Evolutionary conservation across 2,888 invertebrate species (phyloP).

Genomic region (Leptinotarsa rubiginosa): DNA sequence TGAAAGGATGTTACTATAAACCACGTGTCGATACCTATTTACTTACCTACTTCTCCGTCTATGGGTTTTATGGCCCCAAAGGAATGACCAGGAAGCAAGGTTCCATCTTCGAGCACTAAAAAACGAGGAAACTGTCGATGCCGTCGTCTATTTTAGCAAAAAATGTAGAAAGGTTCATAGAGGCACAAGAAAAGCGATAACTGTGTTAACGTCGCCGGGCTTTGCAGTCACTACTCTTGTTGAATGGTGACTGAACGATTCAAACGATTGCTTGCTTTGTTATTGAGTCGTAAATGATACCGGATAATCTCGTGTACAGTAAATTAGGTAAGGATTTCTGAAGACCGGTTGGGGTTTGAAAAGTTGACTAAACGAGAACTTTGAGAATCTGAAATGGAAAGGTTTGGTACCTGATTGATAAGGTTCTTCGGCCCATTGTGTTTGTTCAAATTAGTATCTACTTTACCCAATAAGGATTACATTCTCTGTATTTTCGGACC

Average conservation of each 20-base stretch:
- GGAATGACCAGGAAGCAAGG: conserved; percentile 79
- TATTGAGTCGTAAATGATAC: conserved; percentile 4
- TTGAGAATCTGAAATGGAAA: no score
- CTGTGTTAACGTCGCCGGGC: background rate
- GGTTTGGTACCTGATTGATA: no score
- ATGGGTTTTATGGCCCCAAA: conserved; percentile 84
- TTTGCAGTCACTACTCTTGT: background rate
- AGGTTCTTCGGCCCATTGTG: no score
- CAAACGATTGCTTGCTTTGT: background rate
- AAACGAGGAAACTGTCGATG: conserved; percentile 64
- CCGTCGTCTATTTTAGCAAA: conserved; percentile 34
- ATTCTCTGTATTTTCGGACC: no score
- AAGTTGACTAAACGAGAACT: no score
- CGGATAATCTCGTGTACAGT: background rate
- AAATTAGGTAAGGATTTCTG: background rate
- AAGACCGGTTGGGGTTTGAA: background rate
- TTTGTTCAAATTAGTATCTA: no score
- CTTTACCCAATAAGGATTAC: no score
- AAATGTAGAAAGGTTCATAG: background rate
- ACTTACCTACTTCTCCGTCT: conserved; percentile 94
- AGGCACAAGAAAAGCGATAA: conserved; percentile 3
- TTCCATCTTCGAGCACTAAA: conserved; percentile 85
- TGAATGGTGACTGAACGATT: conserved; percentile 4
- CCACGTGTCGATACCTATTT: no score
- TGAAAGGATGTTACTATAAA: no score